Conservation (phyloP, 1,140 invertebrate species). For the Tachypleus tridentatus region DNA sequence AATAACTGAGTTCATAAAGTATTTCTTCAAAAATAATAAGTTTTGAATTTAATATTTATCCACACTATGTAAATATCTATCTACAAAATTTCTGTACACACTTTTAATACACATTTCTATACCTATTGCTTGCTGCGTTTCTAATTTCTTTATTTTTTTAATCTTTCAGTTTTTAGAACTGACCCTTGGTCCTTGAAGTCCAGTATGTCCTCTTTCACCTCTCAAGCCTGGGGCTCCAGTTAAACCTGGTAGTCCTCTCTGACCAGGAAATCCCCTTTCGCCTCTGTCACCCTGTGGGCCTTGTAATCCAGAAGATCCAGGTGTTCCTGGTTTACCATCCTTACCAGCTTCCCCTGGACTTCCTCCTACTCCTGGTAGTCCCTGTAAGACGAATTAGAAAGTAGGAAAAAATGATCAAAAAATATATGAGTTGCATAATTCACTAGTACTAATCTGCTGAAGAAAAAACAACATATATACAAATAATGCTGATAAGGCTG, state of each 20-base stretch:
- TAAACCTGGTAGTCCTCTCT: conserved; percentile 29
- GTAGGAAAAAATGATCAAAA: too few relatives aligned
- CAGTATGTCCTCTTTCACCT: conserved; percentile 53
- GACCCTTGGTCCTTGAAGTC: conserved; percentile 54
- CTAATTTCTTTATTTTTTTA: conserved; percentile 1
- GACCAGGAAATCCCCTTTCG: conserved; percentile 51
- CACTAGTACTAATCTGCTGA: not conserved
- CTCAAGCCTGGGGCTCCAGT: conserved; percentile 49
- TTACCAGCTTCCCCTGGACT: conserved; percentile 61
- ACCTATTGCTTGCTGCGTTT: not conserved
- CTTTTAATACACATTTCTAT: not conserved
- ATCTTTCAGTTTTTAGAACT: not conserved
- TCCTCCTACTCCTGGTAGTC: conserved; percentile 56
- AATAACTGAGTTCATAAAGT: not conserved
- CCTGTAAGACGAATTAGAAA: conserved; percentile 35
- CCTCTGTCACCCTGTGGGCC: conserved; percentile 53
- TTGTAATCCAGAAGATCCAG: conserved; percentile 45
- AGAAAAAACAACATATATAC: too few relatives aligned
- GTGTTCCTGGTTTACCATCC: conserved; percentile 55
- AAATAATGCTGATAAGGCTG: too few relatives aligned
- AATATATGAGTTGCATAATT: not conserved
- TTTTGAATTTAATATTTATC: conserved; percentile 2
- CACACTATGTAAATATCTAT: not conserved
- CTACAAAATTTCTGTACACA: not conserved
- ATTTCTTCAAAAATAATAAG: not conserved